Evolutionary conservation across 2,888 invertebrate species (phyloP).

Genomic region (Caradrina kadenii): DNA sequence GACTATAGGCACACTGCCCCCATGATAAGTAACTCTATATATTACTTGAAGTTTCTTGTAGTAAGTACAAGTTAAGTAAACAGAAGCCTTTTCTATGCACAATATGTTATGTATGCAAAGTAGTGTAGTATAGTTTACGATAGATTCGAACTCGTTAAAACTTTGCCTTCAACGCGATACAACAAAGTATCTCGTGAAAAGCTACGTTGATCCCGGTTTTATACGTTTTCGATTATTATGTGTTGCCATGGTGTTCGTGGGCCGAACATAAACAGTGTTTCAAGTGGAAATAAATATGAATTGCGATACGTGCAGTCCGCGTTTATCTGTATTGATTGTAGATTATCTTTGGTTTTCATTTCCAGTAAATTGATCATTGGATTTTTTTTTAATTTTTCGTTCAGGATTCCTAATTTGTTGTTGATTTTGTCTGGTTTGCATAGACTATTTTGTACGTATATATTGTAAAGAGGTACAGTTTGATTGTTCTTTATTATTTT

Average conservation of each 20-base stretch:
- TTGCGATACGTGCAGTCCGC: neutral
- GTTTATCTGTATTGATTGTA: slow-evolving; percentile 1
- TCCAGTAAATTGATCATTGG: neutral
- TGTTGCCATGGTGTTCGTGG: slow-evolving; percentile 6
- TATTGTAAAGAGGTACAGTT: no score
- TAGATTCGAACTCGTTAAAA: slow-evolving; percentile 59
- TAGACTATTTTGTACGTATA: no score
- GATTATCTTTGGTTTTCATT: neutral
- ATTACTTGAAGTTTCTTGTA: neutral
- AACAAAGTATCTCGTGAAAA: slow-evolving; percentile 45
- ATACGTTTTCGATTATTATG: slow-evolving; percentile 42
- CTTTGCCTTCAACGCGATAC: slow-evolving; percentile 41
- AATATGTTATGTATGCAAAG: slow-evolving; percentile 29
- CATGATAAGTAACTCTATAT: neutral
- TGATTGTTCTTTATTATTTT: neutral
- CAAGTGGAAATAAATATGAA: neutral
- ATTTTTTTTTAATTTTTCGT: neutral
- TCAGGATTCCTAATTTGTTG: neutral
- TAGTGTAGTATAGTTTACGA: slow-evolving; percentile 33
- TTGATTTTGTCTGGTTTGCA: neutral
- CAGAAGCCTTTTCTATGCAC: slow-evolving; percentile 7
- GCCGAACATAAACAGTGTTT: slow-evolving; percentile 10
- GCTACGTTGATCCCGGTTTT: slow-evolving; percentile 42
- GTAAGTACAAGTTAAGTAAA: neutral
- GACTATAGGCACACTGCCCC: no score